A percentile compares a stretch with the other conserved stretches of the same genome.
Evolutionary conservation across 2,113 vertebrate species (phyloP).

Genomic region (Dicaeum eximium): DNA sequence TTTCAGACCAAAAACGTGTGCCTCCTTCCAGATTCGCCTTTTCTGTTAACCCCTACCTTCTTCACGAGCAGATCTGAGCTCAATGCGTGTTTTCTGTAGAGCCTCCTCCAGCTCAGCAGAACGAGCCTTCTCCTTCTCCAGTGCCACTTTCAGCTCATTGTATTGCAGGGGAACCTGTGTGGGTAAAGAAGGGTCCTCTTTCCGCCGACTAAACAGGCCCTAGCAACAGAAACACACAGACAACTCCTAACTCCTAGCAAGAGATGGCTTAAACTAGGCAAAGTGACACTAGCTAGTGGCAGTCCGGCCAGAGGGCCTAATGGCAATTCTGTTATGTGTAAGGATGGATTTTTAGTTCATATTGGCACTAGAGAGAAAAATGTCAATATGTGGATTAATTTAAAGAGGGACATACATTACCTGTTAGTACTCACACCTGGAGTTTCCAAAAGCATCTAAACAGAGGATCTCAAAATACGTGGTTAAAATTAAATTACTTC

Average conservation of each 20-base stretch:
- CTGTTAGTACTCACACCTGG: constrained; percentile 25
- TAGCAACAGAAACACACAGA: constrained; percentile 84
- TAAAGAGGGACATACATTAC: constrained; percentile 1
- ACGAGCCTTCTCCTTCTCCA: constrained; percentile 95
- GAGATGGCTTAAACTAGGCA: constrained; percentile 69
- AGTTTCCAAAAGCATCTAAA: constrained; percentile 54
- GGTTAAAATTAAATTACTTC: constrained; percentile 30
- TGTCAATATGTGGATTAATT: constrained; percentile 7
- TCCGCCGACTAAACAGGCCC: constrained; percentile 96
- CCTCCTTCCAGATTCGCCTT: constrained; percentile 48
- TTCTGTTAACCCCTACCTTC: constrained; percentile 81
- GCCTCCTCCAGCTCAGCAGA: constrained; percentile 94
- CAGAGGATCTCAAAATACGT: constrained; percentile 46
- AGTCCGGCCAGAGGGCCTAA: constrained; percentile 67
- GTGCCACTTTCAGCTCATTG: constrained; percentile 93
- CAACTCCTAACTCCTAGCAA: constrained; percentile 83
- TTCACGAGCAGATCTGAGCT: constrained; percentile 90
- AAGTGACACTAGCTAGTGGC: constrained; percentile 64
- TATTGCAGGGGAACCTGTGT: constrained; percentile 96
- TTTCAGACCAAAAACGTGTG: neutral
- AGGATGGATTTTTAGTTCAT: constrained; percentile 60
- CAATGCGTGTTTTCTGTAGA: constrained; percentile 94
- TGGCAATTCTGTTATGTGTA: constrained; percentile 45
- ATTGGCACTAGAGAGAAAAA: constrained; percentile 59
- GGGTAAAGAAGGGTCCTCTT: constrained; percentile 92